Conservation (phyloP, 2,888 invertebrate genomes). For the Cybosia mesomella region DNA sequence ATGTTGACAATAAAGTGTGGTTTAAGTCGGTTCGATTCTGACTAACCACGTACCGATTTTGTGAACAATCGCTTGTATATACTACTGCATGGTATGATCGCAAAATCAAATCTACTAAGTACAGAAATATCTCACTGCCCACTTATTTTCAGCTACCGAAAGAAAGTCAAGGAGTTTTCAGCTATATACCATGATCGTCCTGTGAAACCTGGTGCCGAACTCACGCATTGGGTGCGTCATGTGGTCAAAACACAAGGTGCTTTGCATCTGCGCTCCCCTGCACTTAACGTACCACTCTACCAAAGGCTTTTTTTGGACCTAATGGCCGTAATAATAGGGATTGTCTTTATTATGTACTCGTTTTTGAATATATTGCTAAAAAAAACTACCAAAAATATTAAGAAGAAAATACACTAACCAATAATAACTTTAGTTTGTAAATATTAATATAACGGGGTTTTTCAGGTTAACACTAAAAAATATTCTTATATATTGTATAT, state of each 20-base stretch:
- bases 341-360: neutral
- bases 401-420: neutral
- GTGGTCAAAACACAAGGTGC: constrained; percentile 87
- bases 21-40: too few species aligned
- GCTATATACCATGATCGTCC: constrained; percentile 73
- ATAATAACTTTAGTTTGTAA: too few species aligned
- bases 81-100: too few species aligned
- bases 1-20: too few species aligned
- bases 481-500: too few species aligned
- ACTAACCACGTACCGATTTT: too few species aligned
- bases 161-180: constrained; percentile 54
- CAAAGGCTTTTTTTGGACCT: constrained; percentile 69
- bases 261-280: constrained; percentile 73
- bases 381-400: neutral
- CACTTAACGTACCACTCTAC: constrained; percentile 56
- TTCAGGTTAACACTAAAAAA: too few species aligned
- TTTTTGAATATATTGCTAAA: neutral
- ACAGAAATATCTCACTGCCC: too few species aligned
- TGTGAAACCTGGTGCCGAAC: constrained; percentile 84
- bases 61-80: too few species aligned
- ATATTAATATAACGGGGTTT: too few species aligned
- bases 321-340: constrained; percentile 29
- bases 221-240: constrained; percentile 90
- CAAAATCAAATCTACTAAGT: too few species aligned
- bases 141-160: constrained; percentile 48